A percentile compares a stretch with the other conserved stretches of the same genome.
phyloP scores from a whole-genome alignment of 2,888 invertebrate genomes.

The Coleophora deauratella region DNA sequence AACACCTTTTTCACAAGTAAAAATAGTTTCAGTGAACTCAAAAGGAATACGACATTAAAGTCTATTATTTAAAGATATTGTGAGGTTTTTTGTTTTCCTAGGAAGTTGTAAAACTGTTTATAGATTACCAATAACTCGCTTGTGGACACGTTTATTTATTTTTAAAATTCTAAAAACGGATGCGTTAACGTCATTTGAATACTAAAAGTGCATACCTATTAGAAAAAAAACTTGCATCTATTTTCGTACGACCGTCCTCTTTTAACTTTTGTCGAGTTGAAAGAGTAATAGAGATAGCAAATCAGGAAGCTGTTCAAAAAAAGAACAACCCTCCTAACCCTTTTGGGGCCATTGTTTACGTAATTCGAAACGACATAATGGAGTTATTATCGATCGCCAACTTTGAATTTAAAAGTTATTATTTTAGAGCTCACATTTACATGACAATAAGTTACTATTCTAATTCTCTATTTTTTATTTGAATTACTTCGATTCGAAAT shows the following conservation, averaged over 20 bases:
- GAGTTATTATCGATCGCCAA: slow-evolving; percentile 18
- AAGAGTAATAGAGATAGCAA: slow-evolving; percentile 40
- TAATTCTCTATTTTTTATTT: slow-evolving; percentile 44
- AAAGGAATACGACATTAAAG: slow-evolving; percentile 5
- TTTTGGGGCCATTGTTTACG: slow-evolving; percentile 57
- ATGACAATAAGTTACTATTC: slow-evolving; percentile 34
- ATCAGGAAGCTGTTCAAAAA: slow-evolving; percentile 69
- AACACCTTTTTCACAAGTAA: not conserved
- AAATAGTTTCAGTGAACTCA: slow-evolving; percentile 10
- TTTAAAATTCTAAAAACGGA: slow-evolving; percentile 67
- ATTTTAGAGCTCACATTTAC: slow-evolving; percentile 29
- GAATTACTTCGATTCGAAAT: slow-evolving; percentile 29
- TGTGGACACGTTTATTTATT: slow-evolving; percentile 49
- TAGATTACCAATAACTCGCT: slow-evolving; percentile 50
- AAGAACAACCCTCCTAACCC: slow-evolving; percentile 72
- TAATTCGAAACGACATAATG: slow-evolving; percentile 40
- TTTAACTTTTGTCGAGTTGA: slow-evolving; percentile 20
- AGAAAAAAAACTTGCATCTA: slow-evolving; percentile 34
- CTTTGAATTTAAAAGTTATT: slow-evolving; percentile 25
- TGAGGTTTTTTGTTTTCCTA: slow-evolving; percentile 34
- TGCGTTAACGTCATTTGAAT: slow-evolving; percentile 67
- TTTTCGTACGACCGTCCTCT: slow-evolving; percentile 31
- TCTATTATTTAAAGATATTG: no score
- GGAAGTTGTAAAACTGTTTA: slow-evolving; percentile 65
- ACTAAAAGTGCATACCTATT: slow-evolving; percentile 52